phyloP scores from a whole-genome alignment of 2,113 vertebrate species.

The Tetrax tetrax region DNA sequence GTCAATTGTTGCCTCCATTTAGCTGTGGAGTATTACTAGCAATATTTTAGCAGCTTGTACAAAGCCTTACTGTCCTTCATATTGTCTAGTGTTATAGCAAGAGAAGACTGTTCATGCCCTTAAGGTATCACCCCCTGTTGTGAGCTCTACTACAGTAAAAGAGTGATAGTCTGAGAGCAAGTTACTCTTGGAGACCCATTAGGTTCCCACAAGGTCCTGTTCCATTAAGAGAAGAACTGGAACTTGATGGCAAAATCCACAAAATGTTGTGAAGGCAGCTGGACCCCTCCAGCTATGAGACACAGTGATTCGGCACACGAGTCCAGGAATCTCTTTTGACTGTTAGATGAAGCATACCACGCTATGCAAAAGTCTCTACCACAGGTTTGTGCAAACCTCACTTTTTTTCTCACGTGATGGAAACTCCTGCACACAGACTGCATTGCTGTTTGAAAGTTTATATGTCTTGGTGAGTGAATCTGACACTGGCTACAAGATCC shows the following conservation, averaged over 20 bases:
- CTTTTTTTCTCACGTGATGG: background rate
- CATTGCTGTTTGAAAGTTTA: background rate
- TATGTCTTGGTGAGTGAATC: background rate
- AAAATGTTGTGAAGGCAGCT: background rate
- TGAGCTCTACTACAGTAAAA: background rate
- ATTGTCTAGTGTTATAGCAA: background rate
- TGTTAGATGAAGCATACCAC: background rate
- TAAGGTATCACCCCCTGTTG: background rate
- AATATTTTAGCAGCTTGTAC: background rate
- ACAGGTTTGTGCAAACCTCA: background rate
- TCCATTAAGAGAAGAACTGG: background rate
- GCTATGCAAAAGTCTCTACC: background rate
- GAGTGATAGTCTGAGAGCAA: background rate
- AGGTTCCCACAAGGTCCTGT: background rate
- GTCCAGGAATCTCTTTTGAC: background rate
- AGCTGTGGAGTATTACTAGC: background rate
- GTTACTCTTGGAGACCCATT: background rate
- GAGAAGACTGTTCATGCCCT: background rate
- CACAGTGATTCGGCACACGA: background rate
- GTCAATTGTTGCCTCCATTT: background rate
- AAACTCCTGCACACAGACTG: background rate
- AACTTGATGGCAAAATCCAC: background rate
- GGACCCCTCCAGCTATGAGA: background rate
- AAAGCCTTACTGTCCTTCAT: background rate
- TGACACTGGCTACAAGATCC: background rate